Percentiles rank a stretch among this genome's conserved stretches.
Evolutionary conservation across 2,113 vertebrate genomes (phyloP).

Genomic region (Pseudorhombus dupliciocellatus): DNA sequence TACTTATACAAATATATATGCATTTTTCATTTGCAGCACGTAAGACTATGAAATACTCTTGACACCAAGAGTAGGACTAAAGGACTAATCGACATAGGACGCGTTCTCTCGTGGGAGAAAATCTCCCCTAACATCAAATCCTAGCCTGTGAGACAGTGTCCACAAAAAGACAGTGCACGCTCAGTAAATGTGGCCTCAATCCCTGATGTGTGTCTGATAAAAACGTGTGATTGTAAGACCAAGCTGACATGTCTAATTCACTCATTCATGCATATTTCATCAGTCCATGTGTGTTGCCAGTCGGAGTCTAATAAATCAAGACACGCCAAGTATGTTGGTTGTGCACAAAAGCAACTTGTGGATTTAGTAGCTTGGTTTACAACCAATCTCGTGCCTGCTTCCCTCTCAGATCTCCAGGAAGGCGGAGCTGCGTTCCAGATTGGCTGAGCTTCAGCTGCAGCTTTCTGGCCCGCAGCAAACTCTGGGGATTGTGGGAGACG

Average conservation of each 20-base stretch:
- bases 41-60: too few species aligned
- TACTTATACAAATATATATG: too few species aligned
- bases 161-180: background rate
- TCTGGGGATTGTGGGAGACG: conserved; percentile 78
- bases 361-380: conserved; percentile 61
- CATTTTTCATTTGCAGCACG: too few species aligned
- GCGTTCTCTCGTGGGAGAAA: background rate
- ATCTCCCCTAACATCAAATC: background rate
- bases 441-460: conserved; percentile 85
- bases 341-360: conserved; percentile 71
- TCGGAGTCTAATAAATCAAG: conserved; percentile 49
- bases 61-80: too few species aligned
- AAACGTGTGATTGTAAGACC: background rate
- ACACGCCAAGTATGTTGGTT: conserved; percentile 35
- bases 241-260: conserved; percentile 22
- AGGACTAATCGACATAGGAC: too few species aligned
- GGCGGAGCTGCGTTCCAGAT: conserved; percentile 85
- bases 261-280: conserved; percentile 48
- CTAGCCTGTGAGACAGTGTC: background rate
- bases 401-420: conserved; percentile 82
- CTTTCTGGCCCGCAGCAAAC: conserved; percentile 83
- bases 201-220: background rate
- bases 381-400: conserved; percentile 67
- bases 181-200: background rate
- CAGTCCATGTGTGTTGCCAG: conserved; percentile 19